phyloP scores from a whole-genome alignment of 2,888 invertebrate species.

The Xestobium rufovillosum region DNA sequence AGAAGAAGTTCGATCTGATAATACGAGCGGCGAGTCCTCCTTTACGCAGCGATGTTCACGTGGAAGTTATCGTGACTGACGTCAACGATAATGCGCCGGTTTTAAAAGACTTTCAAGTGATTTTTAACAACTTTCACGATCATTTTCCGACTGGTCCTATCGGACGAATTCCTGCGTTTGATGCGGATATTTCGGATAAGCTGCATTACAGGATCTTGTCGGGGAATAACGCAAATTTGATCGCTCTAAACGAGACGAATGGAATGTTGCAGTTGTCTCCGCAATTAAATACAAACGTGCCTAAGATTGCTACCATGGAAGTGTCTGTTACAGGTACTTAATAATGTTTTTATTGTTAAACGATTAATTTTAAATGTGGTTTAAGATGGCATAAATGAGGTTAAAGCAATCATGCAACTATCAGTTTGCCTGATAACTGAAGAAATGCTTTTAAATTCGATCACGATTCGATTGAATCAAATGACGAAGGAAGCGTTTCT shows the following conservation, averaged over 20 bases:
- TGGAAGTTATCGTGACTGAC: conserved; percentile 84
- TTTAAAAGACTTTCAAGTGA: conserved; percentile 80
- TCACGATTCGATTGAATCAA: conserved; percentile 85
- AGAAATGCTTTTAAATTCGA: conserved; percentile 89
- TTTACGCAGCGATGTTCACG: conserved; percentile 77
- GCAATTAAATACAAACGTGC: conserved; percentile 91
- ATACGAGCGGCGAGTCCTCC: conserved; percentile 89
- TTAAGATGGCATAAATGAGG: conserved; percentile 86
- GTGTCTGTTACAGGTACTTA: conserved; percentile 63
- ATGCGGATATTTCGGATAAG: conserved; percentile 89
- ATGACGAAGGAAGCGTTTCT: conserved; percentile 91
- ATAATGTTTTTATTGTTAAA: neutral
- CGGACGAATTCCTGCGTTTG: conserved; percentile 86
- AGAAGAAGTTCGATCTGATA: conserved; percentile 81
- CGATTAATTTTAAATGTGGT: conserved; percentile 12
- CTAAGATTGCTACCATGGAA: conserved; percentile 88
- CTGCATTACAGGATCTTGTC: conserved; percentile 69
- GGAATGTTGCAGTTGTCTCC: conserved; percentile 85
- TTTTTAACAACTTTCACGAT: conserved; percentile 92
- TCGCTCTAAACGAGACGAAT: conserved; percentile 72
- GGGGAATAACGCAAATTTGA: conserved; percentile 87
- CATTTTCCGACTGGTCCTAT: conserved; percentile 90
- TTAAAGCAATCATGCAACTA: conserved; percentile 86
- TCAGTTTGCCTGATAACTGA: conserved; percentile 86
- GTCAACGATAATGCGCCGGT: conserved; percentile 93